Evolutionary conservation across 2,797 vertebrate genomes (phyloP), one percentile per base, ranked within the genome.

Genomic region (Myiotriccus ornatus): DNA sequence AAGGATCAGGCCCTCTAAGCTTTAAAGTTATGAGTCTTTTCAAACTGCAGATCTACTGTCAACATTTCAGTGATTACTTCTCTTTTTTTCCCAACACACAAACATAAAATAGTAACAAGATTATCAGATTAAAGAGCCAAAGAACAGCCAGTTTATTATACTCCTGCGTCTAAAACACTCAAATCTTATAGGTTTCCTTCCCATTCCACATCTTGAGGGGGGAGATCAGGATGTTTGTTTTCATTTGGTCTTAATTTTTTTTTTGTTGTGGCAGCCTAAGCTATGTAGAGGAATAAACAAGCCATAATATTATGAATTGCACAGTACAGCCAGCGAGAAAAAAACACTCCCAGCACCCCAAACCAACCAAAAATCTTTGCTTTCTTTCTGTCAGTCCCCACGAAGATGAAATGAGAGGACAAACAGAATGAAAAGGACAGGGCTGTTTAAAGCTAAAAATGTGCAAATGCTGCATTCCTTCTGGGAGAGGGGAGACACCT

Each of bases 1-100:
- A 96, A 96, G 93, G 94, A 96, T 96, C 93, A 94, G 95, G 94
- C 87, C 76, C 85, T 70, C 85, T 96, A 97, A 95, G 94, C 91
- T 94, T 93, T 90, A 93, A 96, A 97, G 94, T 96, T 96, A 96
- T 84, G 89, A 93, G 80, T 96, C 95, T 96, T 95, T 97, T 94
- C 91, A 93, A 96, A 97, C 87, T 93, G 87, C 85, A 90, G 93
- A 82, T 93, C 92, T 94, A 84, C 75, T 85, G 88, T 76, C 76
- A 83, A 92, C 93, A 86, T 87, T 93, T 92, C 94, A 52, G 90
- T 84, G 74, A 93, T 97, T 97, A 94, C 90, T 95, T 91, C 90
- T 83, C 56, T 87, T 27, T 87, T 47, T 87, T 89, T 87, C 91
- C 92, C 92, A 87, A 78, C 86, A 95, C 85, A 94, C 96, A 89